Conservation (phyloP, 92 coral and sea anemone species). For the Phymanthus crucifer region DNA sequence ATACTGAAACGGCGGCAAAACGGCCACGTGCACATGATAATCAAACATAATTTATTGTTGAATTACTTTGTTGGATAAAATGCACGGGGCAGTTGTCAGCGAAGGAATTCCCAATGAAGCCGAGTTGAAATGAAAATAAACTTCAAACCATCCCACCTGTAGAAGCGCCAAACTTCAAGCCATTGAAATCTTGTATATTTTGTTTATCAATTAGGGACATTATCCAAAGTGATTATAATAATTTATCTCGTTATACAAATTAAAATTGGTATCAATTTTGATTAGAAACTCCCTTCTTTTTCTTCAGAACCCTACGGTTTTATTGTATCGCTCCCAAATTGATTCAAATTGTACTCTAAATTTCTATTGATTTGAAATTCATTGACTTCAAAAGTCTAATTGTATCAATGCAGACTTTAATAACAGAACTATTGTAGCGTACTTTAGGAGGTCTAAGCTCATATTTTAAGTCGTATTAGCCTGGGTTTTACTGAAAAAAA, state of each 20-base stretch:
- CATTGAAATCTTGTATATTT: slow-evolving; percentile 12
- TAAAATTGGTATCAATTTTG: slow-evolving; percentile 22
- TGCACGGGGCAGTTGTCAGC: not conserved
- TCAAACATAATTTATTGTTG: not conserved
- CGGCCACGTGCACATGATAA: not conserved
- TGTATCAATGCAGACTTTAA: not conserved
- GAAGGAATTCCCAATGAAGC: not conserved
- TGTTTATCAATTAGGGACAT: not conserved
- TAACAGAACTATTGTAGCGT: not conserved
- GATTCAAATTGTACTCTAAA: slow-evolving; percentile 1
- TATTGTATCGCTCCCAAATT: slow-evolving; percentile 18
- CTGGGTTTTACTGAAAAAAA: not conserved
- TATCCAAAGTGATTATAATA: slow-evolving; percentile 9
- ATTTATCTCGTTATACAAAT: slow-evolving; percentile 13
- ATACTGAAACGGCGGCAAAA: not conserved
- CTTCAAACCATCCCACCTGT: slow-evolving; percentile 12
- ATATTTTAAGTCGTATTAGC: not conserved
- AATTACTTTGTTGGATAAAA: not conserved
- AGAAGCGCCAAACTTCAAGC: slow-evolving; percentile 1
- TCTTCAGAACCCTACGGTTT: not conserved
- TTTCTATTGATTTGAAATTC: slow-evolving; percentile 12
- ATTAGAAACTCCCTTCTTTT: not conserved
- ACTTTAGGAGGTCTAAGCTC: not conserved
- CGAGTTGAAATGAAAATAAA: not conserved
- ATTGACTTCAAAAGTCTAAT: slow-evolving; percentile 45